phyloP scores from a whole-genome alignment of 2,113 vertebrate genomes.

The Blennius ocellaris region DNA sequence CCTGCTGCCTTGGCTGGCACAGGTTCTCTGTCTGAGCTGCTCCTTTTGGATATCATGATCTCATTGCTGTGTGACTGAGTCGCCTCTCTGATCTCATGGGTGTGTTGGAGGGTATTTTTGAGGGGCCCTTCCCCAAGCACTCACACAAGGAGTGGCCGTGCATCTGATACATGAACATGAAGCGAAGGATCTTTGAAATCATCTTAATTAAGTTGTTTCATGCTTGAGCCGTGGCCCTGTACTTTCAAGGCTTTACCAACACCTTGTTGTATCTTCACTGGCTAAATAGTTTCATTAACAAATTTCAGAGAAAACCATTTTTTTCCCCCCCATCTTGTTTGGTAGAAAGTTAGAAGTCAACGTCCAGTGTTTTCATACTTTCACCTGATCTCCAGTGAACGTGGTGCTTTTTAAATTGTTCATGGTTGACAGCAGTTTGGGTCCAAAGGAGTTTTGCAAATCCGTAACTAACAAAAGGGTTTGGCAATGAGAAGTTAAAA shows the following conservation, averaged over 20 bases:
- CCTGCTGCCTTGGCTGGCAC: constrained; percentile 55
- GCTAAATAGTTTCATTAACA: too few relatives aligned
- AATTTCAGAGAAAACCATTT: too few relatives aligned
- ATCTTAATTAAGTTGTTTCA: constrained; percentile 66
- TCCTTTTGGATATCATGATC: constrained; percentile 74
- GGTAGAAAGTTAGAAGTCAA: not conserved
- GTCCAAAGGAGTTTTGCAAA: not conserved
- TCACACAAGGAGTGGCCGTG: constrained; percentile 64
- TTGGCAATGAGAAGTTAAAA: constrained; percentile 25
- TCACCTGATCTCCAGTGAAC: not conserved
- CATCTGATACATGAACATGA: constrained; percentile 63
- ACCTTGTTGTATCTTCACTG: not conserved
- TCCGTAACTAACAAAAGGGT: not conserved
- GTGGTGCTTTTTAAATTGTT: constrained; percentile 5
- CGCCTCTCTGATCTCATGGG: constrained; percentile 74
- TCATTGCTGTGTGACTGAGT: constrained; percentile 75
- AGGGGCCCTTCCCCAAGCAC: constrained; percentile 63
- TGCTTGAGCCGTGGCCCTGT: constrained; percentile 29
- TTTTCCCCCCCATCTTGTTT: not conserved
- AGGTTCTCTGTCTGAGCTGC: constrained; percentile 42
- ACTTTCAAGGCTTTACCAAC: constrained; percentile 23
- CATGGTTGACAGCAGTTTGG: constrained; percentile 14
- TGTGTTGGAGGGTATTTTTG: constrained; percentile 75
- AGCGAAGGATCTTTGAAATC: constrained; percentile 43
- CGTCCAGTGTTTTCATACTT: not conserved